These are phyloP conservation scores for Glossosoma conforme DNA, from an alignment of 1,140 invertebrate genomes.

Conservation along the genomic window DNA sequence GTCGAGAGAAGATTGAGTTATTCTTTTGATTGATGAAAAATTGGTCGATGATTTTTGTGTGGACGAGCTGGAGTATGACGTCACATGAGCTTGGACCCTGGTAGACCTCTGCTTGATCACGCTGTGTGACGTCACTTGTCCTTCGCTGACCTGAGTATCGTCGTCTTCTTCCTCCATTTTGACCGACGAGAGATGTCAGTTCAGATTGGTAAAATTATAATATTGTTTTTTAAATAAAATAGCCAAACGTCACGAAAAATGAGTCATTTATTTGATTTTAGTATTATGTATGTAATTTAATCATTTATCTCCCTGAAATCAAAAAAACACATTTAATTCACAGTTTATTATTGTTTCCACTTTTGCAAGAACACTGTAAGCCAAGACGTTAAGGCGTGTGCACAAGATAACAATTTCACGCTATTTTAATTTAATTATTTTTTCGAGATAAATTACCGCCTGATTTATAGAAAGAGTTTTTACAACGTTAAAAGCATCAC, in stretches of 20 bases:
- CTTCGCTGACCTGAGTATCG: constrained; percentile 39
- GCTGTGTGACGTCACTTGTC: constrained; percentile 24
- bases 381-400: constrained; percentile 18
- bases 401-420: constrained; percentile 1
- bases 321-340: constrained; percentile 14
- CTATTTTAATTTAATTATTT: constrained; percentile 6
- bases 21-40: constrained; percentile 21
- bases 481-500: constrained; percentile 16
- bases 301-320: constrained; percentile 21
- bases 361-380: constrained; percentile 14
- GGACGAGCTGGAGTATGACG: constrained; percentile 17
- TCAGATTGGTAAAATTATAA: constrained; percentile 1
- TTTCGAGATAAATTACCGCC: neutral
- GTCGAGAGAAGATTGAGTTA: constrained; percentile 18
- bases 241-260: too few relatives aligned
- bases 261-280: too few relatives aligned
- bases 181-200: constrained; percentile 18
- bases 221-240: too few relatives aligned
- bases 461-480: neutral
- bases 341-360: constrained; percentile 7
- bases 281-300: neutral
- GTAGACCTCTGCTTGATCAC: constrained; percentile 22
- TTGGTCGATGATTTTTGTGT: constrained; percentile 19
- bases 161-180: constrained; percentile 58
- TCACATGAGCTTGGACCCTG: constrained; percentile 23